These are phyloP conservation scores for Colostygia pectinataria DNA, from an alignment of 2,888 invertebrate species.

Conservation along the genomic window DNA sequence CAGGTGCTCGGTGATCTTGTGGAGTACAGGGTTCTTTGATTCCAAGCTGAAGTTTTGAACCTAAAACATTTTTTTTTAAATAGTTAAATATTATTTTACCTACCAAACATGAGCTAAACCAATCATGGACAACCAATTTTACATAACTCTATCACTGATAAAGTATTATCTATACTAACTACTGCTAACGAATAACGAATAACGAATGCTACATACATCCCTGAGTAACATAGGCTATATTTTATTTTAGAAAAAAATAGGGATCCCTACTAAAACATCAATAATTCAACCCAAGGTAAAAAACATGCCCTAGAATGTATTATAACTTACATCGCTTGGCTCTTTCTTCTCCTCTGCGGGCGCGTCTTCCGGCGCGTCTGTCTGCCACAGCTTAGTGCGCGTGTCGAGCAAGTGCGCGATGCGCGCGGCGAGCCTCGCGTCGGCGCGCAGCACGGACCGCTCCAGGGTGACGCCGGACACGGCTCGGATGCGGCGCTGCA, in stretches of 20 bases:
- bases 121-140: no score
- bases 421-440: slow-evolving; percentile 95
- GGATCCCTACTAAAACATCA: no score
- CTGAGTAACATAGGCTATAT: no score
- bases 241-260: no score
- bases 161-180: no score
- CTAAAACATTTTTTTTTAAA: slow-evolving; percentile 12
- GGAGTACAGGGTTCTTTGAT: slow-evolving; percentile 95
- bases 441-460: slow-evolving; percentile 93
- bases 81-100: no score
- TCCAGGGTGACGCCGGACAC: slow-evolving; percentile 96
- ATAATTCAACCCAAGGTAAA: no score
- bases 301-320: no score
- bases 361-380: slow-evolving; percentile 41
- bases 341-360: slow-evolving; percentile 36
- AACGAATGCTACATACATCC: no score
- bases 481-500: slow-evolving; percentile 95
- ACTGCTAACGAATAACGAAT: no score
- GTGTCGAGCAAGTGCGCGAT: slow-evolving; percentile 95
- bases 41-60: slow-evolving; percentile 84
- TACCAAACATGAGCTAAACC: no score
- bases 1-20: slow-evolving; percentile 98
- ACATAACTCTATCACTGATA: no score
- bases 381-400: slow-evolving; percentile 90
- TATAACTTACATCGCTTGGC: slow-evolving; percentile 36